A percentile compares a stretch with the other conserved stretches of the same genome.
Conservation (phyloP, 2,797 vertebrate species). For the Sebastolobus altivelis region DNA sequence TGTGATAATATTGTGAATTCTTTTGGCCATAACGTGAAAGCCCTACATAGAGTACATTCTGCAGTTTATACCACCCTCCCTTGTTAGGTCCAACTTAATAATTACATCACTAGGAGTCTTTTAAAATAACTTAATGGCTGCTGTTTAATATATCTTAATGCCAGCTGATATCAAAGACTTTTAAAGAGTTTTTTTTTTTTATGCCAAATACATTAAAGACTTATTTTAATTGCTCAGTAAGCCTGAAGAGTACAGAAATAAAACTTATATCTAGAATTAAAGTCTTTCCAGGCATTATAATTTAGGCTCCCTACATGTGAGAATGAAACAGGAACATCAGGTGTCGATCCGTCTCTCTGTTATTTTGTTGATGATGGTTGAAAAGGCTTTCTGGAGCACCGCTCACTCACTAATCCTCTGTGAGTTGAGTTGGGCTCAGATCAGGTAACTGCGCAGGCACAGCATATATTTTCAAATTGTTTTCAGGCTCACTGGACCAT, state of each 20-base stretch:
- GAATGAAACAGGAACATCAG: background rate
- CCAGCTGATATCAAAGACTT: background rate
- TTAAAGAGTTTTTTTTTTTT: background rate
- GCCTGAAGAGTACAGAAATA: background rate
- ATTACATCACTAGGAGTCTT: background rate
- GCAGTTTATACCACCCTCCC: background rate
- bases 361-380: background rate
- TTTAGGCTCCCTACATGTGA: background rate
- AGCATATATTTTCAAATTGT: conserved; percentile 10
- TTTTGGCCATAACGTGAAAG: too few species aligned
- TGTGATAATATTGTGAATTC: too few species aligned
- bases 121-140: background rate
- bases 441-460: conserved; percentile 16
- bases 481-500: conserved; percentile 33
- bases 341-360: background rate
- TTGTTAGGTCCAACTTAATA: background rate
- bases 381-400: conserved; percentile 4
- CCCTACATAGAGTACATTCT: background rate
- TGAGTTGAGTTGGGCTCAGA: conserved; percentile 2
- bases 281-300: background rate
- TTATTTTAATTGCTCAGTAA: background rate
- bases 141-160: too few species aligned
- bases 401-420: background rate
- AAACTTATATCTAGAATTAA: background rate
- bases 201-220: background rate